These are phyloP conservation scores for Ivindomyrus marchei DNA, from an alignment of 2,113 vertebrate genomes.

Conservation along the genomic window DNA sequence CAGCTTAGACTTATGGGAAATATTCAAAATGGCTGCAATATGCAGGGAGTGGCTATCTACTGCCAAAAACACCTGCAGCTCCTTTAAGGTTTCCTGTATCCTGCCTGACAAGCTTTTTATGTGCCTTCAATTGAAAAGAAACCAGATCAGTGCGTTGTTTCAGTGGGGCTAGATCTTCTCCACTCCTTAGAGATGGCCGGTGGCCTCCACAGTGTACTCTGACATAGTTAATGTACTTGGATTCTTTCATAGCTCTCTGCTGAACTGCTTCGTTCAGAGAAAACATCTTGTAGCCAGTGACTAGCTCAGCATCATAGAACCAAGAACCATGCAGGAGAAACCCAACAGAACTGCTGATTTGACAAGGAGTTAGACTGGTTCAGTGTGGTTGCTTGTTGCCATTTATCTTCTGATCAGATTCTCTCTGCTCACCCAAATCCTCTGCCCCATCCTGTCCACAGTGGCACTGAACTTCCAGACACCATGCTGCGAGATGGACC, in stretches of 20 bases:
- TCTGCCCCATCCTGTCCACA: conserved; percentile 37
- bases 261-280: background rate
- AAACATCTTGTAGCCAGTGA: background rate
- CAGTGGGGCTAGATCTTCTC: background rate
- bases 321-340: background rate
- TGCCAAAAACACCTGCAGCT: background rate
- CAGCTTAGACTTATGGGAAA: background rate
- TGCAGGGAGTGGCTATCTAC: background rate
- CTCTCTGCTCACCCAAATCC: background rate
- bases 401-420: background rate
- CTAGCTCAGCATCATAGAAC: background rate
- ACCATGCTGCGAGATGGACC: conserved; percentile 77
- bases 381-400: background rate
- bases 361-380: background rate
- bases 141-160: background rate
- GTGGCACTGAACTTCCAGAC: conserved; percentile 97
- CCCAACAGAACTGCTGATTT: background rate
- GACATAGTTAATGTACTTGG: background rate
- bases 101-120: background rate
- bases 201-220: background rate
- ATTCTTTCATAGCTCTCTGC: background rate
- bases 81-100: background rate
- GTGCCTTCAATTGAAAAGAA: background rate
- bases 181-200: background rate
- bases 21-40: background rate